A percentile compares a stretch with the other conserved stretches of the same genome.
phyloP scores from a whole-genome alignment of 1,140 invertebrate species.

The Zaprionus ornatus region DNA sequence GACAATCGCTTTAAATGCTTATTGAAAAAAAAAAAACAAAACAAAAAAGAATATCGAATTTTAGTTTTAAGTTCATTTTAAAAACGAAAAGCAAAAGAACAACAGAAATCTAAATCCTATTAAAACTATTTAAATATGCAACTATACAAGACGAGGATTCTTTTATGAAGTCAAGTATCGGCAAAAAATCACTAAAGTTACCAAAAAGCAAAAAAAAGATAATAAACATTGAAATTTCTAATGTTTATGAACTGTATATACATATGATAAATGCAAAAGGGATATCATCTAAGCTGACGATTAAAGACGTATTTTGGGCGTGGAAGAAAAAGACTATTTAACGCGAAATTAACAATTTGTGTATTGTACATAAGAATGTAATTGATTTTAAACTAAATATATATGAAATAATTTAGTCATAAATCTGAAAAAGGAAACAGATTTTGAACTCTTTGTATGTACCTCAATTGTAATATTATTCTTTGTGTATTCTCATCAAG shows the following conservation, averaged over 20 bases:
- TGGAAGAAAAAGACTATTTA: slow-evolving; percentile 73
- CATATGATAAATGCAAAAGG: slow-evolving; percentile 65
- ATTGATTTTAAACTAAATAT: slow-evolving; percentile 75
- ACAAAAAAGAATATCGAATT: slow-evolving; percentile 43
- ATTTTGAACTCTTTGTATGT: slow-evolving; percentile 79
- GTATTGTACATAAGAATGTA: slow-evolving; percentile 75
- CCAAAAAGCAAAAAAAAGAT: slow-evolving; percentile 44
- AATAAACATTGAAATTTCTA: slow-evolving; percentile 42
- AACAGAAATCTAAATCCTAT: slow-evolving; percentile 30
- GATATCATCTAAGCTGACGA: slow-evolving; percentile 59
- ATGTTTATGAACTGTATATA: slow-evolving; percentile 73
- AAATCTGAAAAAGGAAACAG: slow-evolving; percentile 59
- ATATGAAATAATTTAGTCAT: slow-evolving; percentile 61
- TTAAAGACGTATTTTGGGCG: slow-evolving; percentile 63
- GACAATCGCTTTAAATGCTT: slow-evolving; percentile 82
- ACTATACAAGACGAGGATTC: slow-evolving; percentile 64
- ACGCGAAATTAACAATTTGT: slow-evolving; percentile 75
- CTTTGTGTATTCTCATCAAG: slow-evolving; percentile 50
- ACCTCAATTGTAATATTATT: slow-evolving; percentile 80
- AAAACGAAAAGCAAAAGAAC: slow-evolving; percentile 13
- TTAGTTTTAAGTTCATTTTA: slow-evolving; percentile 57
- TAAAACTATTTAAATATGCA: slow-evolving; percentile 60
- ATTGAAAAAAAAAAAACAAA: slow-evolving; percentile 35
- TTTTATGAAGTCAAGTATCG: slow-evolving; percentile 38
- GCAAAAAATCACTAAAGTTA: slow-evolving; percentile 56